These are phyloP conservation scores for Alviniconcha marisindica DNA, from an alignment of 1,140 invertebrate species.

Conservation along the genomic window DNA sequence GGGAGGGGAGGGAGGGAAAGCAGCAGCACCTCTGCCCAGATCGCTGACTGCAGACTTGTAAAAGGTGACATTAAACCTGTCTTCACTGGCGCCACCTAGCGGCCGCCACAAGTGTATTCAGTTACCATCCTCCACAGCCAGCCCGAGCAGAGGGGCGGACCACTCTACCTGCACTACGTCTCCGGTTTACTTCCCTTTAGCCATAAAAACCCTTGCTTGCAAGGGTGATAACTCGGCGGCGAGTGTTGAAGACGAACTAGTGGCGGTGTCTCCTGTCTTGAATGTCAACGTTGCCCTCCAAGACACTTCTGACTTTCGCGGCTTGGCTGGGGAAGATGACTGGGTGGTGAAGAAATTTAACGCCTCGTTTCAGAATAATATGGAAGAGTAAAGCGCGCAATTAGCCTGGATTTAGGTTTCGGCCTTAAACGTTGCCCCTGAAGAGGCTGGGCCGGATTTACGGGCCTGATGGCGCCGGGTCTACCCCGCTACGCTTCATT, in stretches of 20 bases:
- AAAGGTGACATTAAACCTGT: slow-evolving; percentile 29
- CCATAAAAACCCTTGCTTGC: background rate
- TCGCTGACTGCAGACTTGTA: slow-evolving; percentile 20
- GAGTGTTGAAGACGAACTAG: background rate
- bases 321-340: background rate
- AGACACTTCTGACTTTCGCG: background rate
- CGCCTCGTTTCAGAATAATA: slow-evolving; percentile 29
- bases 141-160: background rate
- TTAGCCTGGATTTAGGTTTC: slow-evolving; percentile 30
- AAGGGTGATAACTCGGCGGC: background rate
- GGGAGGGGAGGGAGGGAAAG: background rate
- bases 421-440: background rate
- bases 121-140: background rate
- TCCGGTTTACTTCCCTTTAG: background rate
- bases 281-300: background rate
- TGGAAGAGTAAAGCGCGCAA: slow-evolving; percentile 20
- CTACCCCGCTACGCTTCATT: background rate
- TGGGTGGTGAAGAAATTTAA: slow-evolving; percentile 14
- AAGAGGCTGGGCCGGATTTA: slow-evolving; percentile 19
- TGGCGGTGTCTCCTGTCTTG: background rate
- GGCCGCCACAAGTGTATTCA: slow-evolving; percentile 22
- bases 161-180: too few species aligned
- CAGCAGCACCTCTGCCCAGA: slow-evolving; percentile 1
- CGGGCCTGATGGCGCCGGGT: slow-evolving; percentile 11
- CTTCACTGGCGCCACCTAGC: slow-evolving; percentile 14